Evolutionary conservation across 2,888 invertebrate species (phyloP).

Genomic region (Drosophila borealis): DNA sequence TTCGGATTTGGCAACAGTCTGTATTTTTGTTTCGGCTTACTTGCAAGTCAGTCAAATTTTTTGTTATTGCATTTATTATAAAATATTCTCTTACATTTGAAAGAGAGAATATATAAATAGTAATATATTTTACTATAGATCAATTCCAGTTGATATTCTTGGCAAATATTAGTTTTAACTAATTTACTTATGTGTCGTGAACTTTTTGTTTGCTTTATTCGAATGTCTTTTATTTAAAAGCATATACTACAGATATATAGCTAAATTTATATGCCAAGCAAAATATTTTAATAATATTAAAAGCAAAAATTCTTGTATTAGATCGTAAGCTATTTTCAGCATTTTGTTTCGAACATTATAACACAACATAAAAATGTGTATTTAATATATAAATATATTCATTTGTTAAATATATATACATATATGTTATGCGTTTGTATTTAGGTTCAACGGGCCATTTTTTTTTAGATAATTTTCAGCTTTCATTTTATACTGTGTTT

Average conservation of each 20-base stretch:
- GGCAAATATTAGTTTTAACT: conserved; percentile 12
- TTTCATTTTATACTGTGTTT: too few relatives aligned
- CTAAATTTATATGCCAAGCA: neutral
- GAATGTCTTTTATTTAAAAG: neutral
- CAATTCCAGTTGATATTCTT: conserved; percentile 14
- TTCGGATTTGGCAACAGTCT: conserved; percentile 1
- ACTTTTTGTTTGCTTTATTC: conserved; percentile 10
- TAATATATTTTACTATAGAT: too few relatives aligned
- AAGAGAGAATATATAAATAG: neutral
- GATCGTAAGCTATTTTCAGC: conserved; percentile 27
- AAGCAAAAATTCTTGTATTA: conserved; percentile 2
- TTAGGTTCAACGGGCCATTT: too few relatives aligned
- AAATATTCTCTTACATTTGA: conserved; percentile 8
- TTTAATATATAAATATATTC: neutral
- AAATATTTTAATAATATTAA: conserved; percentile 17
- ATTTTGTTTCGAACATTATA: neutral
- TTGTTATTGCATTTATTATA: conserved; percentile 21
- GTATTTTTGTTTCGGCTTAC: conserved; percentile 24
- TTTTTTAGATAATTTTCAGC: too few relatives aligned
- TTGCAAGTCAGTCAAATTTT: conserved; percentile 23
- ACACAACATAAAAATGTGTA: neutral
- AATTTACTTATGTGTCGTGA: conserved; percentile 57
- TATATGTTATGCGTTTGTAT: too few relatives aligned
- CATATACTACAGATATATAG: neutral
- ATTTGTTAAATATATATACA: too few relatives aligned